Evolutionary conservation across 2,113 vertebrate genomes (phyloP).

Genomic region (Sceloporus tristichus): DNA sequence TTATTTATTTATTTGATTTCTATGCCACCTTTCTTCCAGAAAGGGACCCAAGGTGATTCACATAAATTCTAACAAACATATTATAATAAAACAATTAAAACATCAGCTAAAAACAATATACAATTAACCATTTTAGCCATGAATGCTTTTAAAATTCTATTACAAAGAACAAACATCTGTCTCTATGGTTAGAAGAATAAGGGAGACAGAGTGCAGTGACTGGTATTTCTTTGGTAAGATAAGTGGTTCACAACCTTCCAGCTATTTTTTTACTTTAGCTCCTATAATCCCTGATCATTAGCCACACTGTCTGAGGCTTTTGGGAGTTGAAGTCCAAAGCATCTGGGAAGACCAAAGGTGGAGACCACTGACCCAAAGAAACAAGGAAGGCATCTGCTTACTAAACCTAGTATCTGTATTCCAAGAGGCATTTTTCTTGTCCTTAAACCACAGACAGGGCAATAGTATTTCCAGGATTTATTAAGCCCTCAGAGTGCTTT

Average conservation of each 20-base stretch:
- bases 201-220: background rate
- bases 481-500: background rate
- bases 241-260: background rate
- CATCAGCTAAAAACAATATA: no score
- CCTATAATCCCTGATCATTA: background rate
- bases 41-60: no score
- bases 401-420: background rate
- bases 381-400: background rate
- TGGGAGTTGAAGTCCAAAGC: background rate
- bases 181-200: background rate
- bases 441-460: background rate
- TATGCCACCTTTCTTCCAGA: no score
- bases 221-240: background rate
- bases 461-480: background rate
- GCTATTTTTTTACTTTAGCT: background rate
- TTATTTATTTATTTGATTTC: no score
- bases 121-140: no score
- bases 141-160: background rate
- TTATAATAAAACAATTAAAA: no score
- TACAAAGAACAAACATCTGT: background rate
- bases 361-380: background rate
- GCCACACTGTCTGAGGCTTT: background rate
- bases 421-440: background rate
- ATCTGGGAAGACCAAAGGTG: background rate
- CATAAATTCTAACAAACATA: no score